Evolutionary conservation across 1,140 invertebrate species (phyloP).

Genomic region (Euborellia annulipes): DNA sequence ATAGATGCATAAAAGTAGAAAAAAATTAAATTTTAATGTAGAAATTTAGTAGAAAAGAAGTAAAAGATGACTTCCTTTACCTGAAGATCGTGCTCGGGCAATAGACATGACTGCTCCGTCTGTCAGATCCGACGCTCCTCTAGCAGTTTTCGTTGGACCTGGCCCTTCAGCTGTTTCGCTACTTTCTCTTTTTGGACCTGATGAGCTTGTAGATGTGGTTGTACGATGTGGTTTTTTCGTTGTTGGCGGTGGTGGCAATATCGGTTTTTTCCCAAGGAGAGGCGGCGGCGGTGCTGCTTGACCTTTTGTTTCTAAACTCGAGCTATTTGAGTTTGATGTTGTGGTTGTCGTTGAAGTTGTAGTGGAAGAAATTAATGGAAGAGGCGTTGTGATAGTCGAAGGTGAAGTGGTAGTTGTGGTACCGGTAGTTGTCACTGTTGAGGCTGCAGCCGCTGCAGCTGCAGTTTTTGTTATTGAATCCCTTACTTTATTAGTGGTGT

Average conservation of each 20-base stretch:
- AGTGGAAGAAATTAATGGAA: slow-evolving; percentile 1
- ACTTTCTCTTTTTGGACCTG: background rate
- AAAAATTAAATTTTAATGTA: slow-evolving; percentile 1
- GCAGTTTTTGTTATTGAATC: slow-evolving; percentile 17
- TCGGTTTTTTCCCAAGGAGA: slow-evolving; percentile 14
- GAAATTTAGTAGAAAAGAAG: background rate
- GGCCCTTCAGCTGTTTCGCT: slow-evolving; percentile 5
- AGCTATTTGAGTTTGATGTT: slow-evolving; percentile 4
- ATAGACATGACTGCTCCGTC: background rate
- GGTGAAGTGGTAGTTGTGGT: background rate
- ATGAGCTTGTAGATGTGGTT: background rate
- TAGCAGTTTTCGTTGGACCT: slow-evolving; percentile 2
- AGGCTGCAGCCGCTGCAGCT: slow-evolving; percentile 3
- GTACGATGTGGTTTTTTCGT: slow-evolving; percentile 13
- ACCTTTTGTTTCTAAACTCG: background rate
- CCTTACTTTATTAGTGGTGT: slow-evolving; percentile 16
- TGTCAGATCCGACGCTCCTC: background rate
- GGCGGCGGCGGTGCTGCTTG: slow-evolving; percentile 13
- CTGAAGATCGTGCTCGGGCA: background rate
- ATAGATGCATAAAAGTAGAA: no score
- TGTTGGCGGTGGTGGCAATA: slow-evolving; percentile 13
- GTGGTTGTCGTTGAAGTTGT: slow-evolving; percentile 9
- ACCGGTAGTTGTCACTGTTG: background rate
- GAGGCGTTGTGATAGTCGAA: slow-evolving; percentile 7
- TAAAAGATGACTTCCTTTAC: slow-evolving; percentile 1